Evolutionary conservation across 2,797 vertebrate genomes (phyloP), one percentile per base, ranked within the genome.

Genomic region (Emys orbicularis): DNA sequence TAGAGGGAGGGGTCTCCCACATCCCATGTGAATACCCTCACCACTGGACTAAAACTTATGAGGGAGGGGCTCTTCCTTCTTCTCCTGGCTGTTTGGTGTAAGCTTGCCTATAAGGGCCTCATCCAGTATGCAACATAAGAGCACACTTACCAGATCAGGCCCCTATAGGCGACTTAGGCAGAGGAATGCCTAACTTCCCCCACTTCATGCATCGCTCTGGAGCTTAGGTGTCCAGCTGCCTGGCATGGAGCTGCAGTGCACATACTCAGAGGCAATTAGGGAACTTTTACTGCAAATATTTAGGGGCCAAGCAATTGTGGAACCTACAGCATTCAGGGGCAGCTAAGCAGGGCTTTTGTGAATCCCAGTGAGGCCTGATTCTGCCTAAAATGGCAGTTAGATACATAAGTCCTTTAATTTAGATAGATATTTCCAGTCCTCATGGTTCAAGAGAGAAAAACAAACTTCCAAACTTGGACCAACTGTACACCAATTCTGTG

Each of bases 401-500:
- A 15, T 65, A 65, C 59, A 6, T 65, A 16, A 15, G 31, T 65
- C 59, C 15, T 34, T 31, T 65, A 65, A 65, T n/a, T n/a, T 4
- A 34, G 31, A 61, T 31, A 34, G 59, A 65, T n/a, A 74, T 74
- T 74, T 74, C 19, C 21, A 74, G 23, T 44, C 68, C 68, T 74
- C 23, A 44, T 72, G 68, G 37, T 41, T 74, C 37, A 74, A 12
- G 21, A 23, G 21, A 74, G 37, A 44, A 25, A 74, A 44, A 23
- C 8, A 41, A 72, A 9, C 18, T 41, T 72, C 19, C 65, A 72
- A 23, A 72, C n/a, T 21, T 81, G 53, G 34, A 15, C 47, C 94
- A 86, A 56, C 90, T 82, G 3, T 82, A 44, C 92, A 31, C 47
- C 94, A 80, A 87, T 94, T 54, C 79, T 96, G 13, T 61, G 56